These are phyloP conservation scores for Musca domestica DNA, from an alignment of 1,140 invertebrate genomes.

Conservation along the genomic window DNA sequence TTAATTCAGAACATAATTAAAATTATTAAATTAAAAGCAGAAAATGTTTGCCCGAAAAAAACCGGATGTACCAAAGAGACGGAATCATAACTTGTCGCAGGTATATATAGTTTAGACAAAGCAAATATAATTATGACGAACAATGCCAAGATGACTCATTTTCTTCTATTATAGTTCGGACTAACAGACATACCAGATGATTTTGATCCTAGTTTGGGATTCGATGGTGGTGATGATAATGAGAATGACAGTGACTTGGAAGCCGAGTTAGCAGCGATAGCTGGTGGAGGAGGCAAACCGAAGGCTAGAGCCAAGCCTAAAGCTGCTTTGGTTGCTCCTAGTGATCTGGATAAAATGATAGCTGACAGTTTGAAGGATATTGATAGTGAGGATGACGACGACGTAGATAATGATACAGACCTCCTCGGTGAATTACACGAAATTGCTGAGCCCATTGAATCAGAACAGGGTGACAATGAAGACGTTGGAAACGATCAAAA, in stretches of 20 bases:
- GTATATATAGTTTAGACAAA: slow-evolving; percentile 27
- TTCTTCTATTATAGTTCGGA: slow-evolving; percentile 62
- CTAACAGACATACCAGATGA: slow-evolving; percentile 70
- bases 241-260: slow-evolving; percentile 78
- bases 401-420: slow-evolving; percentile 74
- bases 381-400: slow-evolving; percentile 70
- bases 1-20: too few species aligned
- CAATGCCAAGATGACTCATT: slow-evolving; percentile 18
- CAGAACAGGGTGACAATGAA: slow-evolving; percentile 1
- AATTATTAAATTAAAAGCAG: too few species aligned
- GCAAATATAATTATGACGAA: background rate
- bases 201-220: slow-evolving; percentile 53
- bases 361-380: slow-evolving; percentile 72
- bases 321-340: slow-evolving; percentile 53
- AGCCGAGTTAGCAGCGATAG: slow-evolving; percentile 78
- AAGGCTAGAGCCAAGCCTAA: slow-evolving; percentile 58
- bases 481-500: slow-evolving; percentile 43
- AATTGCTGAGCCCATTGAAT: slow-evolving; percentile 57
- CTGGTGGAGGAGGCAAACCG: slow-evolving; percentile 59
- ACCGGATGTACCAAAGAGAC: slow-evolving; percentile 52
- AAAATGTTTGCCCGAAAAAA: slow-evolving; percentile 59
- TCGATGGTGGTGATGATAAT: slow-evolving; percentile 57
- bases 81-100: slow-evolving; percentile 51
- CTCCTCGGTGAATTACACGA: slow-evolving; percentile 69
- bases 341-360: slow-evolving; percentile 70